Evolutionary conservation across 1,140 invertebrate species (phyloP).

Genomic region (Ceratitis capitata): DNA sequence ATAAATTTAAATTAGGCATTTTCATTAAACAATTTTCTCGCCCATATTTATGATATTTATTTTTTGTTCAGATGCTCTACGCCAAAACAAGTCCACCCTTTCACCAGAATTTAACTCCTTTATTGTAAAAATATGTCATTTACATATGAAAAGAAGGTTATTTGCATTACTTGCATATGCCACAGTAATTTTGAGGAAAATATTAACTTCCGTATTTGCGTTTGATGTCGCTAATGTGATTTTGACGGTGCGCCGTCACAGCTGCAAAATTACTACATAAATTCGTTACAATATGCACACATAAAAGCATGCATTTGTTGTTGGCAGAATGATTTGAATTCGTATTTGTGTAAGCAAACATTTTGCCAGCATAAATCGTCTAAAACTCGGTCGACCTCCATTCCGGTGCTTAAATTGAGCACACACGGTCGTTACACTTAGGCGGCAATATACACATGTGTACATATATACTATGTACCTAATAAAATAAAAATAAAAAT

Average conservation of each 20-base stretch:
- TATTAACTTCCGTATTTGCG: neutral
- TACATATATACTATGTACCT: too few relatives aligned
- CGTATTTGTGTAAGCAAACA: neutral
- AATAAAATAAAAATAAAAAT: too few relatives aligned
- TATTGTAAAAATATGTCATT: too few relatives aligned
- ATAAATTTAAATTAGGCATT: too few relatives aligned
- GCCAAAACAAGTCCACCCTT: too few relatives aligned
- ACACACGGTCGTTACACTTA: neutral
- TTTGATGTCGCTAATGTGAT: slow-evolving; percentile 1
- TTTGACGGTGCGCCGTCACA: neutral
- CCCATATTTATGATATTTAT: too few relatives aligned
- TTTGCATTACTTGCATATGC: neutral
- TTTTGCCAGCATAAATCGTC: neutral
- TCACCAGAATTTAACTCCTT: too few relatives aligned
- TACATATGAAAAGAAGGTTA: too few relatives aligned
- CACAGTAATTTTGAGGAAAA: neutral
- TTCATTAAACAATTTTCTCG: too few relatives aligned
- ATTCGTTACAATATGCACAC: neutral
- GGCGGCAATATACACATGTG: too few relatives aligned
- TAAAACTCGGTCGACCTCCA: neutral
- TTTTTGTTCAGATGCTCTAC: too few relatives aligned
- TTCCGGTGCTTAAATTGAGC: neutral
- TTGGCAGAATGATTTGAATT: too few relatives aligned
- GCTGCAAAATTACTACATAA: neutral
- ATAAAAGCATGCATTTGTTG: neutral